phyloP scores from a whole-genome alignment of 2,888 invertebrate genomes.

The Lepidochitona cinerea region DNA sequence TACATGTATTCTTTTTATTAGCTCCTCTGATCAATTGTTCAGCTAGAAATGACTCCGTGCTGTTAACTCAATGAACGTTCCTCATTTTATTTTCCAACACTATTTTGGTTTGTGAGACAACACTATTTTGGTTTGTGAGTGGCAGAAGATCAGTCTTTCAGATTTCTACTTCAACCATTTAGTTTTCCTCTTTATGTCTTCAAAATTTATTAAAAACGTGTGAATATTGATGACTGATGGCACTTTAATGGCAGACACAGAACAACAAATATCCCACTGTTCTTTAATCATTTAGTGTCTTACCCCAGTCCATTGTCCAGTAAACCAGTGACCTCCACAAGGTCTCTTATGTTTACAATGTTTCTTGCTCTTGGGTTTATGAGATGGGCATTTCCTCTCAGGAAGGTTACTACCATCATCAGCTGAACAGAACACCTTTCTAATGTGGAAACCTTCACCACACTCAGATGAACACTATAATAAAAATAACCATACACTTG shows the following conservation, averaged over 20 bases:
- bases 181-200: no score
- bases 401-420: conserved; percentile 49
- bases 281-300: conserved; percentile 23
- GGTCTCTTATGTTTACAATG: conserved; percentile 72
- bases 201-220: not conserved
- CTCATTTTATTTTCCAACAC: no score
- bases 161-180: no score
- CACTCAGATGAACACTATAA: conserved; percentile 67
- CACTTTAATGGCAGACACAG: not conserved
- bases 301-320: conserved; percentile 81
- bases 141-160: no score
- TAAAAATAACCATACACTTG: no score
- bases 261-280: not conserved
- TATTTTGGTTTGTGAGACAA: no score
- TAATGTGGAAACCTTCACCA: conserved; percentile 58
- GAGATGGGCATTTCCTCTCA: conserved; percentile 48
- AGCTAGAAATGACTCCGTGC: no score
- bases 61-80: no score
- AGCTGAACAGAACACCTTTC: conserved; percentile 64
- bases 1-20: no score
- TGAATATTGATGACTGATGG: no score
- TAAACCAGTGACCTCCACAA: conserved; percentile 85
- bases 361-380: conserved; percentile 39
- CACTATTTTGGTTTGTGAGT: no score
- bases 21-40: no score